These are phyloP conservation scores for Teinopalpus imperialis DNA, from an alignment of 2,888 invertebrate species.

Conservation along the genomic window DNA sequence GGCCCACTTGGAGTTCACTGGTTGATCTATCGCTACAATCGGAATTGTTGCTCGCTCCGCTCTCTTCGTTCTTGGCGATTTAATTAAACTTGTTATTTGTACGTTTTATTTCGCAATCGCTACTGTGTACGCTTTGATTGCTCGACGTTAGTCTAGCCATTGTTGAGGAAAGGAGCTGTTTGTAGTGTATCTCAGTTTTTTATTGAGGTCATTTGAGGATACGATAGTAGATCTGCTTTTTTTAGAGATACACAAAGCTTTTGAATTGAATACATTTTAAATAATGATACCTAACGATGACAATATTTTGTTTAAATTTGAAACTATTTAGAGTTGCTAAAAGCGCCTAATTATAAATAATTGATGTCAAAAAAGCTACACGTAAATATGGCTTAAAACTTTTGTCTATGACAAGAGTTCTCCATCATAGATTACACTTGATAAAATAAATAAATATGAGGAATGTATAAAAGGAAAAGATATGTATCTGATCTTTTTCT, in stretches of 20 bases:
- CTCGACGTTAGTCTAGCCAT: slow-evolving; percentile 52
- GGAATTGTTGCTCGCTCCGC: slow-evolving; percentile 59
- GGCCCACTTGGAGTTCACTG: slow-evolving; percentile 70
- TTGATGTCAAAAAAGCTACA: no score
- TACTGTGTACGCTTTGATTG: slow-evolving; percentile 68
- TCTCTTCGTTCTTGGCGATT: slow-evolving; percentile 64
- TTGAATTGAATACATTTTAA: no score
- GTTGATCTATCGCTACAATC: slow-evolving; percentile 74
- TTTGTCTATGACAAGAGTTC: no score
- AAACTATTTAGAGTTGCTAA: no score
- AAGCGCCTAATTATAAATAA: not conserved
- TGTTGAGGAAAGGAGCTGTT: slow-evolving; percentile 39
- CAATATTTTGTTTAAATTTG: no score
- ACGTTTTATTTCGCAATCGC: slow-evolving; percentile 77
- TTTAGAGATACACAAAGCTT: no score
- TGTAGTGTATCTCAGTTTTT: slow-evolving; percentile 13
- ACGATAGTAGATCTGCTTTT: not conserved
- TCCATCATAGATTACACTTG: no score
- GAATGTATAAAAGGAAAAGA: no score
- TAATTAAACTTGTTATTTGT: slow-evolving; percentile 81
- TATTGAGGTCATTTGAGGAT: not conserved
- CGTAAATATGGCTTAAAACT: no score
- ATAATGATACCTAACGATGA: no score
- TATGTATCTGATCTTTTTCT: no score
- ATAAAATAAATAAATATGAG: no score